phyloP scores from a whole-genome alignment of 2,113 vertebrate genomes.

The human (Homo sapiens) region GRCh38 chr13:105461501-105462000 shows the following conservation, averaged over 20 bases:
- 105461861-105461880: neutral
- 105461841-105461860: neutral
- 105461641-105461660: neutral
- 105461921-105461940: slow-evolving; percentile 40
- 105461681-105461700: neutral
- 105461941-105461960: slow-evolving; percentile 50
- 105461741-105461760: neutral
- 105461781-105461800: neutral
- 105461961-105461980: slow-evolving; percentile 54
- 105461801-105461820: neutral
- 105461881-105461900: neutral
- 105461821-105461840: neutral
- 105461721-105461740: neutral
- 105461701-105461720: neutral
- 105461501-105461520: too few relatives aligned
- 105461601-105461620: neutral
- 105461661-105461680: neutral
- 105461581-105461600: neutral
- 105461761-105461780: neutral
- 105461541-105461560: rapidly evolving
- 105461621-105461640: neutral
- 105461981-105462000: slow-evolving; percentile 32
- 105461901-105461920: neutral
- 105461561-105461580: neutral
- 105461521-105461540: rapidly evolving